Evolutionary conservation across 2,888 invertebrate genomes (phyloP).

Genomic region (Alloplasta piceator): DNA sequence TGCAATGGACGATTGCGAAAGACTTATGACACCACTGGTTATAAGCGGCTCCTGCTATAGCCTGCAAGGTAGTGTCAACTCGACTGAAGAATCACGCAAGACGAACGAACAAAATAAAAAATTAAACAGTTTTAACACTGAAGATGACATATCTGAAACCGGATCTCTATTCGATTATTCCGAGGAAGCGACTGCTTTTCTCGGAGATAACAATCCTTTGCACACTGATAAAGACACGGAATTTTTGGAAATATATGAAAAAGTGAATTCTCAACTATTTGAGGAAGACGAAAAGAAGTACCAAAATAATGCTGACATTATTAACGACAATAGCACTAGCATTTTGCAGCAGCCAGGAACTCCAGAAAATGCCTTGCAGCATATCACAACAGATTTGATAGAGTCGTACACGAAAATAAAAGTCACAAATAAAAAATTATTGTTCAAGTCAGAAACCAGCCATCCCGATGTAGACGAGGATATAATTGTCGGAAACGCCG

Average conservation of each 20-base stretch:
- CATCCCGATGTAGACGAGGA: slow-evolving; percentile 16
- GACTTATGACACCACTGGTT: slow-evolving; percentile 67
- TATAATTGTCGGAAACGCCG: slow-evolving; percentile 3
- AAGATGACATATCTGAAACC: slow-evolving; percentile 71
- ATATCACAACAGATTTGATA: slow-evolving; percentile 75
- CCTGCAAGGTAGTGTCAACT: slow-evolving; percentile 67
- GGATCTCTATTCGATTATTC: slow-evolving; percentile 70
- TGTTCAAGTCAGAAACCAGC: slow-evolving; percentile 69
- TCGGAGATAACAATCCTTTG: background rate
- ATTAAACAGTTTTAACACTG: slow-evolving; percentile 62
- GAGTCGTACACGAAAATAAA: slow-evolving; percentile 79
- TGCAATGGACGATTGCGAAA: slow-evolving; percentile 58
- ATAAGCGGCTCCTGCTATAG: slow-evolving; percentile 56
- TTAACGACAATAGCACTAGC: background rate
- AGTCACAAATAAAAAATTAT: slow-evolving; percentile 72
- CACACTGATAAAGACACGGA: slow-evolving; percentile 17
- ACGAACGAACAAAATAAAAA: slow-evolving; percentile 68
- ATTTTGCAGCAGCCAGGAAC: slow-evolving; percentile 76
- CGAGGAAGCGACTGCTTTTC: slow-evolving; percentile 26
- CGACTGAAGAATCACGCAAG: slow-evolving; percentile 68
- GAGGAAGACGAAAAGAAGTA: slow-evolving; percentile 43
- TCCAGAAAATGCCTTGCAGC: slow-evolving; percentile 71
- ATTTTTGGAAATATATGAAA: slow-evolving; percentile 34
- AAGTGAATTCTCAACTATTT: slow-evolving; percentile 3
- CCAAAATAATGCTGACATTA: slow-evolving; percentile 1